Conservation (phyloP, 2,888 invertebrate species). For the Ganaspis brasiliensis region DNA sequence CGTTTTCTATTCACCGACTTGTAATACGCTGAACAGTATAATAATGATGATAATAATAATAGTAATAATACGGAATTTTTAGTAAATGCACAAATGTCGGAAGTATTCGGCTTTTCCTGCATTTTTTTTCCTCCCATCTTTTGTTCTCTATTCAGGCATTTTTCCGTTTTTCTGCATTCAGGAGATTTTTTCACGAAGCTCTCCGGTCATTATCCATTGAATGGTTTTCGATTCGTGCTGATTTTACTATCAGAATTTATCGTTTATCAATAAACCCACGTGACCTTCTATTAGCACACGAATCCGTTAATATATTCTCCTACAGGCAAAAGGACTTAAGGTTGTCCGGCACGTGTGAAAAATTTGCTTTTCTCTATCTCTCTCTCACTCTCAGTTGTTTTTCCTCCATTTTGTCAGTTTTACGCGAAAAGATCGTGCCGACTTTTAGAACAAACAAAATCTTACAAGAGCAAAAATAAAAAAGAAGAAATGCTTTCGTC, state of each 20-base stretch:
- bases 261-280: slow-evolving; percentile 34
- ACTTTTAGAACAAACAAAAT: slow-evolving; percentile 17
- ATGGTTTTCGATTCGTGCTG: slow-evolving; percentile 15
- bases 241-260: slow-evolving; percentile 39
- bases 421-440: not conserved
- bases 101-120: not conserved
- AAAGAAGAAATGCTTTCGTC: slow-evolving; percentile 7
- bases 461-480: slow-evolving; percentile 9
- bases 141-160: slow-evolving; percentile 23
- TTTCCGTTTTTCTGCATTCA: slow-evolving; percentile 30
- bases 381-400: not conserved
- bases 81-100: not conserved
- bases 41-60: slow-evolving; percentile 14
- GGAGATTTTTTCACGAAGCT: slow-evolving; percentile 19
- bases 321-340: slow-evolving; percentile 1
- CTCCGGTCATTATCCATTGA: slow-evolving; percentile 28
- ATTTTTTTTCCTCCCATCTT: not conserved
- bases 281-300: slow-evolving; percentile 9
- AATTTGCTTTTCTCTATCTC: not conserved
- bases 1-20: not conserved
- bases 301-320: not conserved
- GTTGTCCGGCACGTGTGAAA: slow-evolving; percentile 27
- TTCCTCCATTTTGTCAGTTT: not conserved
- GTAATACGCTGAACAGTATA: not conserved
- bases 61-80: slow-evolving; percentile 8